These are phyloP conservation scores for Clupea harengus DNA, from an alignment of 2,113 vertebrate genomes.

Conservation along the genomic window DNA sequence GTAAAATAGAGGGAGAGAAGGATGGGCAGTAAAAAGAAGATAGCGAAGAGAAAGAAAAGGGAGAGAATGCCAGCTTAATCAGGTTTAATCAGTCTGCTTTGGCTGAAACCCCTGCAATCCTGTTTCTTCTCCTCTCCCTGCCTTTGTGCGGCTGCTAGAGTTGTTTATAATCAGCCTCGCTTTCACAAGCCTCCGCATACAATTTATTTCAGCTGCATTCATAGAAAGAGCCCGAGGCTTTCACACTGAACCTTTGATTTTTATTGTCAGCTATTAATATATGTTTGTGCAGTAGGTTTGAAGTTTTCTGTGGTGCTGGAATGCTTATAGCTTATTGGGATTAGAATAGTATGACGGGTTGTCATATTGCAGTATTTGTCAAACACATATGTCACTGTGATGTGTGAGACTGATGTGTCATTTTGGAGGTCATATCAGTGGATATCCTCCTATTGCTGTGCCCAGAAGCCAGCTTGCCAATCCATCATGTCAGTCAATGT, in stretches of 20 bases:
- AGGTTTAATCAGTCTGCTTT: constrained; percentile 38
- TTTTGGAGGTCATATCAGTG: not conserved
- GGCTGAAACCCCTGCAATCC: constrained; percentile 42
- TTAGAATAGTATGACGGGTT: not conserved
- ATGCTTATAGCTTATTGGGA: not conserved
- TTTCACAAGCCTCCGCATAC: not conserved
- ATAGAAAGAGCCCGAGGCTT: not conserved
- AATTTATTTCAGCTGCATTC: constrained; percentile 17
- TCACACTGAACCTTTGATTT: not conserved
- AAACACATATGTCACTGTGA: not conserved
- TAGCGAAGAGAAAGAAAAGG: not conserved
- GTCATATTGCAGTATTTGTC: not conserved
- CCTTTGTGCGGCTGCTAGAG: not conserved
- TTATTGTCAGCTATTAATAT: constrained; percentile 4
- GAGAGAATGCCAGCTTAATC: constrained; percentile 33
- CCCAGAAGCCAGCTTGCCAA: constrained; percentile 5
- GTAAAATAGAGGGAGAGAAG: constrained; percentile 22
- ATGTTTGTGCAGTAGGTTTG: not conserved
- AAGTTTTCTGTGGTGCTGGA: not conserved
- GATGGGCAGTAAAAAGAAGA: not conserved
- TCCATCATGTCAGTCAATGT: not conserved
- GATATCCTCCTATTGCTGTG: not conserved
- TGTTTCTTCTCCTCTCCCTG: constrained; percentile 27
- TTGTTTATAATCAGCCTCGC: not conserved
- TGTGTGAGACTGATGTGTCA: not conserved